A percentile compares a stretch with the other conserved stretches of the same genome.
Conservation (phyloP, 2,113 vertebrate genomes). For the Tauraco erythrolophus region DNA sequence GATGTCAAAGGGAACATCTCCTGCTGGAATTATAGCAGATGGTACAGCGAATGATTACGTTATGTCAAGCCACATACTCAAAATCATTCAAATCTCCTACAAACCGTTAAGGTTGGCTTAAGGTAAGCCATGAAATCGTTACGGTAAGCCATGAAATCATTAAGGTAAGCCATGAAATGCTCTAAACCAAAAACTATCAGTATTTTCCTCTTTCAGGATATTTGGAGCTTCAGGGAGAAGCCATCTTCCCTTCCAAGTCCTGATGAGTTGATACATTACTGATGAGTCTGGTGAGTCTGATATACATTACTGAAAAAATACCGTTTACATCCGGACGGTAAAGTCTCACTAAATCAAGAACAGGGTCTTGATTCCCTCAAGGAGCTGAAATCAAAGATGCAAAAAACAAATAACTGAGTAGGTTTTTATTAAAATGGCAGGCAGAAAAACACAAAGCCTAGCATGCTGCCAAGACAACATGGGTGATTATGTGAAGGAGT, state of each 20-base stretch:
- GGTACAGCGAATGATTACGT: neutral
- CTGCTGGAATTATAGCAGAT: neutral
- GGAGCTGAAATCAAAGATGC: slow-evolving; percentile 20
- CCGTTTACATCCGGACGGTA: neutral
- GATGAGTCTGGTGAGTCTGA: neutral
- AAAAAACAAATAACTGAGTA: slow-evolving; percentile 3
- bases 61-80: neutral
- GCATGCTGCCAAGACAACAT: neutral
- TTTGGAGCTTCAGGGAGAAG: neutral
- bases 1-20: neutral
- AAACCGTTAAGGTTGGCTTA: neutral
- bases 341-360: slow-evolving; percentile 10
- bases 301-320: neutral
- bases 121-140: neutral
- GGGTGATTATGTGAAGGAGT: neutral
- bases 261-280: neutral
- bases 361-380: slow-evolving; percentile 5
- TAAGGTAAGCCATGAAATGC: neutral
- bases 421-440: neutral
- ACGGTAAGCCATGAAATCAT: neutral
- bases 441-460: neutral
- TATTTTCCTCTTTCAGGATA: neutral
- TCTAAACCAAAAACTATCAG: neutral
- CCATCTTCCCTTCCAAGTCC: neutral
- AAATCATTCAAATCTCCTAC: neutral